Percentiles rank a stretch among this genome's conserved stretches.
phyloP scores from a whole-genome alignment of 2,888 invertebrate species.

The Phalera bucephala region DNA sequence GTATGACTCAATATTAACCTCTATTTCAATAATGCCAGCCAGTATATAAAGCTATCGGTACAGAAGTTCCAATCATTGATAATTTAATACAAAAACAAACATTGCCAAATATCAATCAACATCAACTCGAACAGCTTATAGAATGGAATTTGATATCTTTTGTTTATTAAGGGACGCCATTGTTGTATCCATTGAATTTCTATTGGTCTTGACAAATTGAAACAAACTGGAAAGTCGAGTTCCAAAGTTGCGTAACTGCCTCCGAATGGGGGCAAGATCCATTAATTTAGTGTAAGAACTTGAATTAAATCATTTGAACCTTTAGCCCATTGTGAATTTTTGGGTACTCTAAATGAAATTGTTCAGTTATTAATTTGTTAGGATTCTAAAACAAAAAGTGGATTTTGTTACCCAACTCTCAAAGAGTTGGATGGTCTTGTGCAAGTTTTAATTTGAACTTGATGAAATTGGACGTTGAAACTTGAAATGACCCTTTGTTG shows the following conservation, averaged over 20 bases:
- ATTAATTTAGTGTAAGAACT: constrained; percentile 72
- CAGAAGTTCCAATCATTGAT: too few species aligned
- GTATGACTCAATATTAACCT: too few species aligned
- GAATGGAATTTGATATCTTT: constrained; percentile 52
- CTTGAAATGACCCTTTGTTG: constrained; percentile 20
- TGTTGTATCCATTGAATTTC: constrained; percentile 63
- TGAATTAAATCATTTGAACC: constrained; percentile 69
- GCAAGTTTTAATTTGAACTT: constrained; percentile 39
- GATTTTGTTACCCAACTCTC: constrained; percentile 28
- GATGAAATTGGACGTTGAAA: constrained; percentile 29
- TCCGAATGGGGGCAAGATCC: constrained; percentile 61
- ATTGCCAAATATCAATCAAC: constrained; percentile 24
- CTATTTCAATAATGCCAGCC: too few species aligned
- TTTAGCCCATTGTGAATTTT: constrained; percentile 50
- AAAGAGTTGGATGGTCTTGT: constrained; percentile 36
- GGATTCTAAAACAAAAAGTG: constrained; percentile 41
- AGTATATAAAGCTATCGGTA: too few species aligned
- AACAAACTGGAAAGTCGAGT: constrained; percentile 72
- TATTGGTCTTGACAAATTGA: constrained; percentile 72
- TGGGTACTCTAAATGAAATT: constrained; percentile 45
- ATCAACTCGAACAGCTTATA: constrained; percentile 20
- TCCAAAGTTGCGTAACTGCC: constrained; percentile 53
- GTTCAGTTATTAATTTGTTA: constrained; percentile 51
- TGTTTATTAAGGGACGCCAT: constrained; percentile 56
- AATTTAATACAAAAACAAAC: too few species aligned